These are phyloP conservation scores for Crotalus helleri DNA, from an alignment of 2,113 vertebrate genomes.

Conservation along the genomic window DNA sequence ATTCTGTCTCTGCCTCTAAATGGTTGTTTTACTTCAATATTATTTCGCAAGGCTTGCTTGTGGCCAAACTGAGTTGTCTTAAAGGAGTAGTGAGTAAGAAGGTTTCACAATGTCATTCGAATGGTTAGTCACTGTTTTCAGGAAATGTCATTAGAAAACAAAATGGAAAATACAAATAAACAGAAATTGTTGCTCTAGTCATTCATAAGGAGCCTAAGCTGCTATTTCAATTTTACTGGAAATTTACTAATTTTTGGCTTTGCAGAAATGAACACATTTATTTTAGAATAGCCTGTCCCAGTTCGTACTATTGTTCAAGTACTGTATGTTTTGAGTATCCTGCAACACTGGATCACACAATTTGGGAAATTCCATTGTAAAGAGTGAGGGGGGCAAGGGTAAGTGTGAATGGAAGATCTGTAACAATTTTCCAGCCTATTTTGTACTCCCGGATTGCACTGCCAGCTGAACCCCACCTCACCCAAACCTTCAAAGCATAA, in stretches of 20 bases:
- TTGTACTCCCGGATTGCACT: background rate
- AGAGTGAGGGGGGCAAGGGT: background rate
- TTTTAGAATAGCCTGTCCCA: background rate
- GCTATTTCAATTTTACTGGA: background rate
- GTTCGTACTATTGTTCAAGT: background rate
- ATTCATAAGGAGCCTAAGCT: background rate
- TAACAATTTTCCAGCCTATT: background rate
- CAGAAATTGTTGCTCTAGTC: background rate
- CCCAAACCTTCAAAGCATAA: background rate
- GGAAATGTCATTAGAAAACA: slow-evolving; percentile 25
- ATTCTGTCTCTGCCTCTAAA: background rate
- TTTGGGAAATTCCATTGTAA: background rate
- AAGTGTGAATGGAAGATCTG: background rate
- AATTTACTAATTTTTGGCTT: background rate
- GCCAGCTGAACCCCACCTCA: background rate
- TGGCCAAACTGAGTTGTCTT: slow-evolving; percentile 17
- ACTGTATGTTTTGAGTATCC: background rate
- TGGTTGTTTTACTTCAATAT: background rate
- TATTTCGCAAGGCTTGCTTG: background rate
- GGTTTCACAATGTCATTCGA: background rate
- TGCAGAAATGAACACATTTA: background rate
- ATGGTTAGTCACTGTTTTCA: slow-evolving; percentile 29
- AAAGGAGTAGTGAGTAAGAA: background rate
- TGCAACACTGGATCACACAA: background rate
- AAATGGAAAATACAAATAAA: background rate